These are phyloP conservation scores for Spodoptera litura DNA, from an alignment of 1,140 invertebrate genomes.

Conservation along the genomic window DNA sequence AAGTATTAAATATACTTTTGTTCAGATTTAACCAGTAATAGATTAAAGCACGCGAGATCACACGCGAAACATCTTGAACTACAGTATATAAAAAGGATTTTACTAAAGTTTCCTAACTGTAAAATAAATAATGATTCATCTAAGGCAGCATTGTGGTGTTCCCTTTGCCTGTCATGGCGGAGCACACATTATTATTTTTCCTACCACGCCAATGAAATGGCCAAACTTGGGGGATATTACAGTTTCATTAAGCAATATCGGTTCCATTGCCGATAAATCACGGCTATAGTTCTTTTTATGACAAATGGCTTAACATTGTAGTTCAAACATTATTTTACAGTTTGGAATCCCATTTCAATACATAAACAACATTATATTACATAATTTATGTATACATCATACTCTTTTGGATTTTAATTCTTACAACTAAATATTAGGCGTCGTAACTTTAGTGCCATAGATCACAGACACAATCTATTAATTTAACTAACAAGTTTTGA, in stretches of 20 bases:
- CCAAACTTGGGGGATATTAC: too few relatives aligned
- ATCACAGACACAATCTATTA: slow-evolving; percentile 37
- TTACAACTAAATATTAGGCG: slow-evolving; percentile 25
- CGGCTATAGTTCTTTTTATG: too few relatives aligned
- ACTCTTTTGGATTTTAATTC: slow-evolving; percentile 3
- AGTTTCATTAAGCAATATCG: too few relatives aligned
- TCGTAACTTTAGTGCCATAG: slow-evolving; percentile 33
- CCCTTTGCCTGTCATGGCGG: too few relatives aligned
- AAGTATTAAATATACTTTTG: slow-evolving; percentile 11
- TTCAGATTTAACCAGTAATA: slow-evolving; percentile 27
- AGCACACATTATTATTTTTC: too few relatives aligned
- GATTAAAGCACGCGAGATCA: background rate
- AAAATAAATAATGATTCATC: too few relatives aligned
- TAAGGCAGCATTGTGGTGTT: too few relatives aligned
- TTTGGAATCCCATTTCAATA: background rate
- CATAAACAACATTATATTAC: slow-evolving; percentile 13
- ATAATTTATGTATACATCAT: slow-evolving; percentile 33
- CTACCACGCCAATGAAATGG: too few relatives aligned
- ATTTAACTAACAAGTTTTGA: slow-evolving; percentile 5
- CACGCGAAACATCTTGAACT: background rate
- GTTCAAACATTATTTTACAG: background rate
- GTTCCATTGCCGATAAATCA: too few relatives aligned
- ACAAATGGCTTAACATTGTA: too few relatives aligned
- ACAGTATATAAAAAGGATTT: too few relatives aligned
- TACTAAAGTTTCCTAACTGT: too few relatives aligned